Evolutionary conservation across 2,797 vertebrate genomes (phyloP).

Genomic region (Lagocephalus sceleratus): DNA sequence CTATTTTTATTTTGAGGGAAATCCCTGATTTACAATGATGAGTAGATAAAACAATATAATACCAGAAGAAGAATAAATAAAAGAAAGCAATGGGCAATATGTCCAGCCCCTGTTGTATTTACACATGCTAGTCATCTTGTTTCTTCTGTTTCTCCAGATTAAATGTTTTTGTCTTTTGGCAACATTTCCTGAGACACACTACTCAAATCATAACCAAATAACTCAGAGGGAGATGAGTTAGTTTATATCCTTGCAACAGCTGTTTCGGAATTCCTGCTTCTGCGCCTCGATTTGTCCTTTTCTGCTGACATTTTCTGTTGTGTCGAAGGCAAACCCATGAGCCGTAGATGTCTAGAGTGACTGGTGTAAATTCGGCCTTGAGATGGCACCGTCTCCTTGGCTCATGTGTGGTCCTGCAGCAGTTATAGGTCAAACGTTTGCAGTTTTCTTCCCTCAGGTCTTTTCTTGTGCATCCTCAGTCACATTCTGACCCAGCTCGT

Average conservation of each 20-base stretch:
- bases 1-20: too few species aligned
- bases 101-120: too few species aligned
- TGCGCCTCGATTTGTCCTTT: neutral
- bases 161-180: too few species aligned
- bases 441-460: neutral
- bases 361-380: neutral
- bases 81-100: too few species aligned
- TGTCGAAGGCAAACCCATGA: neutral
- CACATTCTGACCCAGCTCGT: constrained; percentile 32
- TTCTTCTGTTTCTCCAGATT: too few species aligned
- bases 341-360: neutral
- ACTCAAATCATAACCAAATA: neutral
- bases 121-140: too few species aligned
- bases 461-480: constrained; percentile 26
- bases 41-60: too few species aligned
- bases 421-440: neutral
- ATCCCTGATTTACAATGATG: too few species aligned
- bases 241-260: neutral
- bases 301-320: neutral
- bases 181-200: too few species aligned
- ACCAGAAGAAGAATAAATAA: too few species aligned
- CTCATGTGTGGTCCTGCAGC: neutral
- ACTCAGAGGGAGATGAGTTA: neutral
- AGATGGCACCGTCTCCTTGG: neutral
- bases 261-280: neutral